Conservation (phyloP, 2,888 invertebrate genomes). For the Erebia palarica region DNA sequence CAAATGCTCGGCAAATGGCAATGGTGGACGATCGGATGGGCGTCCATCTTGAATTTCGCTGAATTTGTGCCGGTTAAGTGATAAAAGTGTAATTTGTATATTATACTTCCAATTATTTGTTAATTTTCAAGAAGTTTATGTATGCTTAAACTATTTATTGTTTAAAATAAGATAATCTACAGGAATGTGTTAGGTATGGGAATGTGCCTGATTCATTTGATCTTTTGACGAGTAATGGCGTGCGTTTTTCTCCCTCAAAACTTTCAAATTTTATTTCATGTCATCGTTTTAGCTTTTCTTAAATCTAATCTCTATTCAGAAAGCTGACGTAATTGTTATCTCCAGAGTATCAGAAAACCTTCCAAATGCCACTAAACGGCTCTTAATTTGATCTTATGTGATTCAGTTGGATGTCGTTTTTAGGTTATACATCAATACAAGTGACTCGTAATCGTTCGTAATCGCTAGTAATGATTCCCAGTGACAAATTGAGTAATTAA, state of each 20-base stretch:
- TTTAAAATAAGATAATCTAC: slow-evolving; percentile 83
- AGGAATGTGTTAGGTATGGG: slow-evolving; percentile 89
- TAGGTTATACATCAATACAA: slow-evolving; percentile 80
- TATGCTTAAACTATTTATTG: slow-evolving; percentile 71
- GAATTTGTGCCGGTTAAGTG: slow-evolving; percentile 88
- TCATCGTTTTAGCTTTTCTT: slow-evolving; percentile 61
- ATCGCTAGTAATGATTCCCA: slow-evolving; percentile 61
- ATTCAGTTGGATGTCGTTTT: slow-evolving; percentile 78
- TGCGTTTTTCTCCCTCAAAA: slow-evolving; percentile 84
- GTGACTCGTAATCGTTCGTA: slow-evolving; percentile 73
- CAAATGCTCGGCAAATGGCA: slow-evolving; percentile 29
- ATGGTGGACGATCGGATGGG: slow-evolving; percentile 75
- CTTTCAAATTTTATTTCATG: slow-evolving; percentile 78
- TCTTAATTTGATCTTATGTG: slow-evolving; percentile 41
- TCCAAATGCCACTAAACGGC: slow-evolving; percentile 34
- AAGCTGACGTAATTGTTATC: slow-evolving; percentile 26
- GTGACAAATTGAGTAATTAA: slow-evolving; percentile 57
- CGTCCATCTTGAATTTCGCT: slow-evolving; percentile 91
- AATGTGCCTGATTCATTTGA: slow-evolving; percentile 72
- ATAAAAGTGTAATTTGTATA: slow-evolving; percentile 80
- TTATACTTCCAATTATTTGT: slow-evolving; percentile 70
- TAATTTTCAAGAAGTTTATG: slow-evolving; percentile 77
- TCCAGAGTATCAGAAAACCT: slow-evolving; percentile 25
- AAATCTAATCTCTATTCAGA: slow-evolving; percentile 43
- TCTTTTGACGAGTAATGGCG: slow-evolving; percentile 85